Evolutionary conservation across 2,113 vertebrate species (phyloP).

Genomic region (Blennius ocellaris): DNA sequence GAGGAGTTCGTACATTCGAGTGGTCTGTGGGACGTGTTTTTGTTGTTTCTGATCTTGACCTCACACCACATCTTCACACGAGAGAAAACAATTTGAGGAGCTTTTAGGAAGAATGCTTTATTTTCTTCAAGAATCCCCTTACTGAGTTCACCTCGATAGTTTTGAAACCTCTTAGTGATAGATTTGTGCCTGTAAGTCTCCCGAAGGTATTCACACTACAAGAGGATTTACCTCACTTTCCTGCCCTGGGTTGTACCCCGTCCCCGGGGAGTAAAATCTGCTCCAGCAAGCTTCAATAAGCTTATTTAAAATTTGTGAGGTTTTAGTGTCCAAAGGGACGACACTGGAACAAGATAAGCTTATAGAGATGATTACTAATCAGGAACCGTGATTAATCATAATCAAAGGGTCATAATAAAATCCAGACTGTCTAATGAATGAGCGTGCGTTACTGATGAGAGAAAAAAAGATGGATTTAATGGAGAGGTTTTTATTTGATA

Average conservation of each 20-base stretch:
- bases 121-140: slow-evolving; percentile 35
- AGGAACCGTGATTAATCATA: slow-evolving; percentile 63
- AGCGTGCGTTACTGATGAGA: slow-evolving; percentile 43
- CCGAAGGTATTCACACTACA: slow-evolving; percentile 30
- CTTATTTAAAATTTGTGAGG: slow-evolving; percentile 32
- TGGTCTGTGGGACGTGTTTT: slow-evolving; percentile 4
- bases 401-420: slow-evolving; percentile 68
- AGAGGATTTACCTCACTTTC: slow-evolving; percentile 34
- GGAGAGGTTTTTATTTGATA: slow-evolving; percentile 16
- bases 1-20: neutral
- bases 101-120: slow-evolving; percentile 32
- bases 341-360: slow-evolving; percentile 44
- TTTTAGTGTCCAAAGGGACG: slow-evolving; percentile 39
- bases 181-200: slow-evolving; percentile 51
- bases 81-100: slow-evolving; percentile 45
- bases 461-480: slow-evolving; percentile 43
- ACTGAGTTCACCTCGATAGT: slow-evolving; percentile 30
- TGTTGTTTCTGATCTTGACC: slow-evolving; percentile 18
- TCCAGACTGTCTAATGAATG: slow-evolving; percentile 55
- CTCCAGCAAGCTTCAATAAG: slow-evolving; percentile 38
- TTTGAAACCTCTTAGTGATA: slow-evolving; percentile 48
- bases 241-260: slow-evolving; percentile 32
- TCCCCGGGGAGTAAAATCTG: slow-evolving; percentile 30
- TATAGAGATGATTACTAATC: slow-evolving; percentile 69
- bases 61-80: slow-evolving; percentile 13